A percentile compares a stretch with the other conserved stretches of the same genome.
Conservation (phyloP, 92 coral and sea anemone genomes). For the Epizoanthus rinbou region DNA sequence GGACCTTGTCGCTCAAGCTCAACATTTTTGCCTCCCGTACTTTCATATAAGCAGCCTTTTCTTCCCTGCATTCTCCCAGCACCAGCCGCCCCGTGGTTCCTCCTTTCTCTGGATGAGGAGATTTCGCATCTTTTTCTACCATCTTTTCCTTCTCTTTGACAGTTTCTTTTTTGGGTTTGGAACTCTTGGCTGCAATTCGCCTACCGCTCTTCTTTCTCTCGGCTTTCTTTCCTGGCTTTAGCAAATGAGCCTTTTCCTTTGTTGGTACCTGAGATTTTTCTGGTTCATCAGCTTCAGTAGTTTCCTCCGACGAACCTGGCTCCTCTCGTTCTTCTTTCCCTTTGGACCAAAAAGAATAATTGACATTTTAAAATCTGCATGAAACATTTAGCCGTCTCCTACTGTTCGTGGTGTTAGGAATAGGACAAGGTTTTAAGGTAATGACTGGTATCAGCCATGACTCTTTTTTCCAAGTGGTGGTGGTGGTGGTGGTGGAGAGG, state of each 20-base stretch:
- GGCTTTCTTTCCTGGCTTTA: constrained; percentile 4
- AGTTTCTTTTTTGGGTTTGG: constrained; percentile 36
- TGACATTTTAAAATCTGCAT: too few relatives aligned
- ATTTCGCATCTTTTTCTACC: background rate
- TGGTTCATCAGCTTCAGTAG: constrained; percentile 7
- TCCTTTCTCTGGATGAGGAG: constrained; percentile 19
- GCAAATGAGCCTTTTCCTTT: background rate
- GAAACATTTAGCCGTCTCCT: too few relatives aligned
- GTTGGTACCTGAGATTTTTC: constrained; percentile 1
- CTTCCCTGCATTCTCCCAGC: constrained; percentile 68
- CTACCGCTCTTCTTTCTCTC: constrained; percentile 26
- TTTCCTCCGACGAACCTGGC: constrained; percentile 10
- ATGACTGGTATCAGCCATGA: too few relatives aligned
- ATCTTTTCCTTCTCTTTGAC: constrained; percentile 12
- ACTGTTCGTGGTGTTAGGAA: too few relatives aligned
- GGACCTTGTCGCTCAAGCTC: constrained; percentile 76
- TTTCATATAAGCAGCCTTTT: constrained; percentile 76
- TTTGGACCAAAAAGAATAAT: too few relatives aligned
- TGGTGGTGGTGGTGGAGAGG: too few relatives aligned
- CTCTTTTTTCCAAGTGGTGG: too few relatives aligned
- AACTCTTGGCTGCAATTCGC: constrained; percentile 25
- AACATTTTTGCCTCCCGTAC: constrained; percentile 81
- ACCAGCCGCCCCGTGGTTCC: constrained; percentile 5
- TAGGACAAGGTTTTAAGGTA: too few relatives aligned
- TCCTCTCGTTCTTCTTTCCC: background rate